Percentiles rank a stretch among this genome's conserved stretches.
Conservation (phyloP, 2,797 vertebrate genomes). For the Protosalanx chinensis region DNA sequence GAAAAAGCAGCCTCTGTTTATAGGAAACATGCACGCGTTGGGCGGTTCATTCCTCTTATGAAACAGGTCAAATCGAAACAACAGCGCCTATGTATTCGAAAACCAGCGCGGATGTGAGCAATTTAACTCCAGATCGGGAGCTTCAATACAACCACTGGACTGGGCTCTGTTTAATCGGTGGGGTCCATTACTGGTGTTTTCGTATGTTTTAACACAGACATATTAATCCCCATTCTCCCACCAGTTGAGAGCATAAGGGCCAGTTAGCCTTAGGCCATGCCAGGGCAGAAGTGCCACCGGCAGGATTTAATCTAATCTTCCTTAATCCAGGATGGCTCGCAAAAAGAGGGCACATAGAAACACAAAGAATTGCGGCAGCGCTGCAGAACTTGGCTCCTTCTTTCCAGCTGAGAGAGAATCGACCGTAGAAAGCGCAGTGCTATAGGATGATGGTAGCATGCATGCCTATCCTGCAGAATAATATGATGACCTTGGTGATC, state of each 20-base stretch:
- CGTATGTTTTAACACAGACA: background rate
- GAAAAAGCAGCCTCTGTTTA: too few species aligned
- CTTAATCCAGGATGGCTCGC: constrained; percentile 66
- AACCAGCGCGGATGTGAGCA: background rate
- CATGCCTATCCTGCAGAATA: background rate
- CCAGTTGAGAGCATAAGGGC: constrained; percentile 15
- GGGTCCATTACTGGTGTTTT: background rate
- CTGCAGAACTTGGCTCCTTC: constrained; percentile 15
- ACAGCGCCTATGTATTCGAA: background rate
- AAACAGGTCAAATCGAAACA: too few species aligned
- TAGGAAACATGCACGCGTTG: too few species aligned
- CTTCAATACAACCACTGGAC: background rate
- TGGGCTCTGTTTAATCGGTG: background rate
- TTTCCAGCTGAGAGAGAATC: background rate
- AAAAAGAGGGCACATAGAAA: constrained; percentile 43
- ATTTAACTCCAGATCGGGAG: background rate
- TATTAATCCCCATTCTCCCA: background rate
- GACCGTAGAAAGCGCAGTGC: background rate
- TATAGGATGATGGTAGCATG: background rate
- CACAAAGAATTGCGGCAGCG: constrained; percentile 24
- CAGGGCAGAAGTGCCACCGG: constrained; percentile 50
- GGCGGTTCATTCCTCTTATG: too few species aligned
- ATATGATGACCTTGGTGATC: background rate
- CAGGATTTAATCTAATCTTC: constrained; percentile 71
- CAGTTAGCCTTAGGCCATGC: constrained; percentile 30